A percentile compares a stretch with the other conserved stretches of the same genome.
These are phyloP conservation scores for Catocala sponsa DNA, from an alignment of 2,888 invertebrate genomes.

Conservation along the genomic window DNA sequence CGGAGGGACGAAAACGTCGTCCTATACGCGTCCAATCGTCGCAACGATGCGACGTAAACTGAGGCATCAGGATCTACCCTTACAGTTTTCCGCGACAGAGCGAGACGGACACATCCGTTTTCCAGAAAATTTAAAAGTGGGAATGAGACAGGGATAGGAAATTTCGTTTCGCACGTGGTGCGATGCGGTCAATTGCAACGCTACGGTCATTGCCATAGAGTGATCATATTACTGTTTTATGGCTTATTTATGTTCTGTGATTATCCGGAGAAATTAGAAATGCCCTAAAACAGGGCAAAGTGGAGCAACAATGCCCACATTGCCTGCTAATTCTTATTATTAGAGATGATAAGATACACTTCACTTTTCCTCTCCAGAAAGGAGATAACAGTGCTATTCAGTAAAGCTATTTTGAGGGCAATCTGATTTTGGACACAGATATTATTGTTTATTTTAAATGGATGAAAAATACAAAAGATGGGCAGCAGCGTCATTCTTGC, in stretches of 20 bases:
- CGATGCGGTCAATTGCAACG: slow-evolving; percentile 84
- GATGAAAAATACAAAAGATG: too few species aligned
- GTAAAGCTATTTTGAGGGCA: neutral
- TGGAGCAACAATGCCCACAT: neutral
- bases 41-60: slow-evolving; percentile 76
- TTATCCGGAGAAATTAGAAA: slow-evolving; percentile 11
- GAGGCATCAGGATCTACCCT: slow-evolving; percentile 72
- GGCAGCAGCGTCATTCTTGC: too few species aligned
- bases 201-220: slow-evolving; percentile 84
- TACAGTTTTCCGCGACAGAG: slow-evolving; percentile 76
- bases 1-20: slow-evolving; percentile 48
- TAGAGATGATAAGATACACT: slow-evolving; percentile 21
- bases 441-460: too few species aligned
- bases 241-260: slow-evolving; percentile 42
- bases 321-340: slow-evolving; percentile 5
- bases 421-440: too few species aligned
- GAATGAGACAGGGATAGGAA: slow-evolving; percentile 66
- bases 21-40: slow-evolving; percentile 60
- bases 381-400: slow-evolving; percentile 27
- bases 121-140: slow-evolving; percentile 57
- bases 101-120: slow-evolving; percentile 55
- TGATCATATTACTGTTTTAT: slow-evolving; percentile 67
- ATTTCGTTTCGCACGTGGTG: slow-evolving; percentile 76
- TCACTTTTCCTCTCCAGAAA: slow-evolving; percentile 22
- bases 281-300: slow-evolving; percentile 5